Evolutionary conservation across 1,140 invertebrate species (phyloP).

Genomic region (Eciton burchellii): DNA sequence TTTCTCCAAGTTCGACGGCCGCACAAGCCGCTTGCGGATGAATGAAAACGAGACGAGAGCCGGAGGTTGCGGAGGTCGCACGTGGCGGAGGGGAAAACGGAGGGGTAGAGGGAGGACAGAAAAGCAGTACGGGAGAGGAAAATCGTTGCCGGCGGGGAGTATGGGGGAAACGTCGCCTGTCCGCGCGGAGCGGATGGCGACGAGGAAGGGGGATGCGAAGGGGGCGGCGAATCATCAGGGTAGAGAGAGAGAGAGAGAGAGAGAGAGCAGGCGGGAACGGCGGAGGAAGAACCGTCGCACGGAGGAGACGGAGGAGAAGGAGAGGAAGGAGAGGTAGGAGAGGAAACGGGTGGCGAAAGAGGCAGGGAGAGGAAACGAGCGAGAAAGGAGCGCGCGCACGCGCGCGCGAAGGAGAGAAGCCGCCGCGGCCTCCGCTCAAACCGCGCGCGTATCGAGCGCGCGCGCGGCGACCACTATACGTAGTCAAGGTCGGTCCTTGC

Average conservation of each 20-base stretch:
- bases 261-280: neutral
- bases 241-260: conserved; percentile 12
- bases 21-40: conserved; percentile 16
- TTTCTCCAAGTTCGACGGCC: neutral
- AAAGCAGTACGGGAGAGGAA: conserved; percentile 22
- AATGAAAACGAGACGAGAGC: conserved; percentile 58
- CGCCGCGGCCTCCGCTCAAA: conserved; percentile 64
- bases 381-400: conserved; percentile 69
- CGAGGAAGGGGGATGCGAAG: conserved; percentile 21
- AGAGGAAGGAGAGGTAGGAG: conserved; percentile 42
- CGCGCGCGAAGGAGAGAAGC: too few species aligned
- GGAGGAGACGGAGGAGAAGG: neutral
- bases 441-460: conserved; percentile 79
- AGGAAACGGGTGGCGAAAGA: conserved; percentile 59
- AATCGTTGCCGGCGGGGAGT: conserved; percentile 6
- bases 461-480: conserved; percentile 70
- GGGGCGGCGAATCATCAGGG: conserved; percentile 40
- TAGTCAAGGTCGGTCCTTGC: conserved; percentile 85
- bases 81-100: conserved; percentile 25
- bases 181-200: neutral
- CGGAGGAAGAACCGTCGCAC: neutral
- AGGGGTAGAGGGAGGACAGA: neutral
- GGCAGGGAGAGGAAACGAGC: conserved; percentile 66
- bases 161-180: neutral
- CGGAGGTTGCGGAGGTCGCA: conserved; percentile 53